A percentile compares a stretch with the other conserved stretches of the same genome.
Evolutionary conservation across 1,140 invertebrate genomes (phyloP).

Genomic region (Drosophila nigrodunni): DNA sequence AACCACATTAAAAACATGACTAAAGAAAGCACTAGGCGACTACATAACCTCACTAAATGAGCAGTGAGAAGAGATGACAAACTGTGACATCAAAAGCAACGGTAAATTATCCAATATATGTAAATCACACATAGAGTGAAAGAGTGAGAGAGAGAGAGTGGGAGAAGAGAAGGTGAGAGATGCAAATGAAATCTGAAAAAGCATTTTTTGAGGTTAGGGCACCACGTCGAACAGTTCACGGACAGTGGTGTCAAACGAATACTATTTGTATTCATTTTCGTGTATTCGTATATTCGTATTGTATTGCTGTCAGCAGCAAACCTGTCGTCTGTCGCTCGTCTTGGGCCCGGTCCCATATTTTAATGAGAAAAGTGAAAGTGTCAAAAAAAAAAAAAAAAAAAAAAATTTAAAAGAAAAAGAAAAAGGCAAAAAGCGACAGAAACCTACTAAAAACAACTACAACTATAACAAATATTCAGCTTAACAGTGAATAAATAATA

Average conservation of each 20-base stretch:
- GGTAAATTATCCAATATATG: constrained; percentile 3
- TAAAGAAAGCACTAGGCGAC: background rate
- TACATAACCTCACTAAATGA: background rate
- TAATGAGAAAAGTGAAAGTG: constrained; percentile 83
- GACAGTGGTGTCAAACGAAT: constrained; percentile 20
- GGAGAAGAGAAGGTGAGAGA: constrained; percentile 33
- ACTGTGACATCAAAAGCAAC: constrained; percentile 3
- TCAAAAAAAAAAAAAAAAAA: constrained; percentile 62
- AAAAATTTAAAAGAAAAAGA: background rate
- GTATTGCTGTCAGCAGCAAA: constrained; percentile 10
- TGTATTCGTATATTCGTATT: background rate
- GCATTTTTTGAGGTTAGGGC: constrained; percentile 29
- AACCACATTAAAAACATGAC: background rate
- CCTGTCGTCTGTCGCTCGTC: constrained; percentile 22
- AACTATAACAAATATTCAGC: constrained; percentile 22
- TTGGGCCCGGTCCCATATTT: constrained; percentile 62
- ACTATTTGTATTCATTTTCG: constrained; percentile 15
- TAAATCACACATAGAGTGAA: background rate
- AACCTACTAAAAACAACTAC: constrained; percentile 25
- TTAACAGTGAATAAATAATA: constrained; percentile 77
- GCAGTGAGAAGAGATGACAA: background rate
- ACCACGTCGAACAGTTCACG: constrained; percentile 8
- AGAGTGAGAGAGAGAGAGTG: background rate
- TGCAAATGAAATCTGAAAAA: constrained; percentile 53
- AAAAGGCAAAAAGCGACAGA: constrained; percentile 32